Conservation (phyloP, 2,888 invertebrate genomes). For the Eupithecia abbreviata region DNA sequence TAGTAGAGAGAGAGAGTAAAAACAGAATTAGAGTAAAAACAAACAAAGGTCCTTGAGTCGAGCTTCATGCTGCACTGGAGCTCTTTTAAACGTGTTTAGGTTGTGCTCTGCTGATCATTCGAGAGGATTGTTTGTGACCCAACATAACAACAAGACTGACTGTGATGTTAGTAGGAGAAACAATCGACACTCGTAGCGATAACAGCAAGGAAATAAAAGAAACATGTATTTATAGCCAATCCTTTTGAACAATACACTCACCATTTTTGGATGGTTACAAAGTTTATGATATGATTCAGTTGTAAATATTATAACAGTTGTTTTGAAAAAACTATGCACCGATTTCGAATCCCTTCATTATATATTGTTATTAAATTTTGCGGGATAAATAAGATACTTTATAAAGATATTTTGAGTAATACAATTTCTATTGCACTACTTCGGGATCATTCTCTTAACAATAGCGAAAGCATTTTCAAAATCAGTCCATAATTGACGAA, state of each 20-base stretch:
- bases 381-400: too few relatives aligned
- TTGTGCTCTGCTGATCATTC: neutral
- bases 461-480: too few relatives aligned
- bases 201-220: neutral
- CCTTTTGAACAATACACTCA: neutral
- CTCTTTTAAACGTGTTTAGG: neutral
- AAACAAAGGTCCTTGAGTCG: neutral
- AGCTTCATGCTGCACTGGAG: neutral
- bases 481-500: too few relatives aligned
- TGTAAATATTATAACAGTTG: slow-evolving; percentile 12
- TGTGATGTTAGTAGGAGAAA: neutral
- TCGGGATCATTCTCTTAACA: too few relatives aligned
- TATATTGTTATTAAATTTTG: too few relatives aligned
- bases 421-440: too few relatives aligned
- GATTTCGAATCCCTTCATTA: too few relatives aligned
- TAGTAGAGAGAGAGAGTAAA: neutral
- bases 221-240: too few relatives aligned
- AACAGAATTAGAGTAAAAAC: neutral
- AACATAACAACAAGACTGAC: neutral
- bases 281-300: neutral
- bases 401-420: too few relatives aligned
- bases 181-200: neutral
- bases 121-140: neutral
- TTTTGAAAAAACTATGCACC: too few relatives aligned
- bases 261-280: neutral